phyloP scores from a whole-genome alignment of 2,113 vertebrate species.

The Cochlearius cochlearius region DNA sequence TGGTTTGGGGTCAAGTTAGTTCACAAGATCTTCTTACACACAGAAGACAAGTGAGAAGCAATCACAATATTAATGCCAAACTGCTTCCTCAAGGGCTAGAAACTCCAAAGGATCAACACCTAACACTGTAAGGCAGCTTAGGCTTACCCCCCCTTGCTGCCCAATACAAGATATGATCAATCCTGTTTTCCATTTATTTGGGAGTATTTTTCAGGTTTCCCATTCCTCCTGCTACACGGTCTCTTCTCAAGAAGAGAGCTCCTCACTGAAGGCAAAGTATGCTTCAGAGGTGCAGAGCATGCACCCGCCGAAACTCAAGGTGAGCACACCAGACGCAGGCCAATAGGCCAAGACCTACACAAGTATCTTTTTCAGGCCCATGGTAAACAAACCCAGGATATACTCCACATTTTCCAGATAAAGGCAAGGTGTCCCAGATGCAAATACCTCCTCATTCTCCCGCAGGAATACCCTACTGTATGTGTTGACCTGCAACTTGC shows the following conservation, averaged over 20 bases:
- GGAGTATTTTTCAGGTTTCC: background rate
- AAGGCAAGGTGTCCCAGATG: background rate
- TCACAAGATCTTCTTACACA: background rate
- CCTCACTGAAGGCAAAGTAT: background rate
- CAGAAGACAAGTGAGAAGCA: background rate
- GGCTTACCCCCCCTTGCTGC: background rate
- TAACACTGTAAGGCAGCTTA: accelerated
- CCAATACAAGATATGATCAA: background rate
- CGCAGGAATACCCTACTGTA: background rate
- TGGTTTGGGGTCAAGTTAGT: background rate
- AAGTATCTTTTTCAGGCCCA: background rate
- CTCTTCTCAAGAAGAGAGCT: background rate
- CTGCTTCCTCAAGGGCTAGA: background rate
- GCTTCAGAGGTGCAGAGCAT: background rate
- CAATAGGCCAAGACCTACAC: background rate
- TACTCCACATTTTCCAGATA: background rate
- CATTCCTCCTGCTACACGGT: background rate
- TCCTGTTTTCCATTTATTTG: background rate
- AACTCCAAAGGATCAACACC: background rate
- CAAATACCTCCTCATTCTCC: background rate
- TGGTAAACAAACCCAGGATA: background rate
- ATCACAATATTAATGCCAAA: background rate
- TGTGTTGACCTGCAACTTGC: background rate
- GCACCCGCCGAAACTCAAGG: background rate
- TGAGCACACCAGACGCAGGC: background rate